phyloP scores from a whole-genome alignment of 2,113 vertebrate genomes.

The Amphiprion percula region DNA sequence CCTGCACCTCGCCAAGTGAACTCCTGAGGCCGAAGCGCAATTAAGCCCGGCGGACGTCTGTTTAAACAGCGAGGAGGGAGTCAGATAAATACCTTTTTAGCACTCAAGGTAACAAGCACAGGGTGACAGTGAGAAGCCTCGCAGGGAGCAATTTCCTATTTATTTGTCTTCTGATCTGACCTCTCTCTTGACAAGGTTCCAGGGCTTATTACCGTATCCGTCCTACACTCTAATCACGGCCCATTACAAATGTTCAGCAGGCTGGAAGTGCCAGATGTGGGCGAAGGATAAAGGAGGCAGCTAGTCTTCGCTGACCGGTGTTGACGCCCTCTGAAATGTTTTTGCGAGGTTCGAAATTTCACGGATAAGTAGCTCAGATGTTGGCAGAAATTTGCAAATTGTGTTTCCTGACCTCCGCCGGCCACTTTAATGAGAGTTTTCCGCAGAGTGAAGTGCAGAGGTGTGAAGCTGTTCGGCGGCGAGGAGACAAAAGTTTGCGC shows the following conservation, averaged over 20 bases:
- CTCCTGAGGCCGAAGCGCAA: slow-evolving; percentile 74
- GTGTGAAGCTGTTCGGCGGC: slow-evolving; percentile 38
- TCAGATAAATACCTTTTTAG: slow-evolving; percentile 85
- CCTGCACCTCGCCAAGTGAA: slow-evolving; percentile 78
- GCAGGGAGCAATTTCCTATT: slow-evolving; percentile 83
- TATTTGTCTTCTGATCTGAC: slow-evolving; percentile 82
- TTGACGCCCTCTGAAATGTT: slow-evolving; percentile 27
- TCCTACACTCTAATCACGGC: slow-evolving; percentile 75
- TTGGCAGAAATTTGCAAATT: slow-evolving; percentile 27
- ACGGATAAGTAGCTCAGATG: slow-evolving; percentile 65
- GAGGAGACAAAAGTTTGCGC: neutral
- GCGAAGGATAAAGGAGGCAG: slow-evolving; percentile 42
- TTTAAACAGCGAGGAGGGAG: slow-evolving; percentile 66
- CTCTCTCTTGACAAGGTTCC: slow-evolving; percentile 82
- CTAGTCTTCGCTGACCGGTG: slow-evolving; percentile 9
- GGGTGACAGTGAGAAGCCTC: slow-evolving; percentile 80
- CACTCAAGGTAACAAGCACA: slow-evolving; percentile 80
- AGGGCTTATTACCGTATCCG: slow-evolving; percentile 75
- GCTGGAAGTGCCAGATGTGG: slow-evolving; percentile 71
- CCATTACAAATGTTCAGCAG: slow-evolving; percentile 78
- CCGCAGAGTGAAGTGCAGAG: slow-evolving; percentile 43
- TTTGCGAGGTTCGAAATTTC: slow-evolving; percentile 39
- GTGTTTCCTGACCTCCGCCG: slow-evolving; percentile 55
- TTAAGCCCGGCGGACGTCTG: slow-evolving; percentile 73
- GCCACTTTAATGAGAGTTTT: slow-evolving; percentile 54